Evolutionary conservation across 2,888 invertebrate genomes (phyloP), one percentile per base, ranked within the genome.

Genomic region (Eupithecia inturbata): DNA sequence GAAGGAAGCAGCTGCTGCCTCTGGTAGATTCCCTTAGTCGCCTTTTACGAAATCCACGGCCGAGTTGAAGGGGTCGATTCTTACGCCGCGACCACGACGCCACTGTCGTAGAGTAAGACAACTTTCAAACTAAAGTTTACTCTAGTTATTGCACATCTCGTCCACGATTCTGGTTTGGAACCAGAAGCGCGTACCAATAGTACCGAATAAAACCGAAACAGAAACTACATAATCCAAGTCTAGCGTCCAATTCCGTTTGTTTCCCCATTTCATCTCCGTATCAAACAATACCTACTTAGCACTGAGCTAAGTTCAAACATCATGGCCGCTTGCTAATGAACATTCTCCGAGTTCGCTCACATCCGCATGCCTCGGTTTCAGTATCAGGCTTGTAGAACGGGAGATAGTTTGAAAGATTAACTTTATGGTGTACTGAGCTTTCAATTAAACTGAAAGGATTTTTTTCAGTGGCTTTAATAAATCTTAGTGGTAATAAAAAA

Each of bases 281-380:
- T 71, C 66, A 19, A 71, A 53, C 36, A 67, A 36, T 36, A n/a
- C 28, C 64, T 64, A 64, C 36, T 64, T 64, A 36, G n/a, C 33
- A 64, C 12, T 69, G 79, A 68, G 67, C 75, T 79, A 64, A 74
- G 79, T 78, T 76, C 79, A 67, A 74, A 70, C 77, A 77, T 76
- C 80, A 79, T 73, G 73, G 74, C 68, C 72, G 75, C 75, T 68
- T 73, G 80, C 70, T 73, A 73, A 73, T 71, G 69, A 73, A 70
- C 70, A 73, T 73, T 67, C 73, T 66, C 66, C 39, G 36, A 22
- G 33, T 22, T 36, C 22, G 64, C n/a, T 33, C 64, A n/a, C 12
- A 64, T 64, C 66, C 41, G 66, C 66, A 66, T 66, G 66, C 66
- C 39, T n/a, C 22, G 66, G 33, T 19, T 63, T 36, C 64, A 22